phyloP scores from a whole-genome alignment of 1,140 invertebrate species.

The Oscheius sp. region DNA sequence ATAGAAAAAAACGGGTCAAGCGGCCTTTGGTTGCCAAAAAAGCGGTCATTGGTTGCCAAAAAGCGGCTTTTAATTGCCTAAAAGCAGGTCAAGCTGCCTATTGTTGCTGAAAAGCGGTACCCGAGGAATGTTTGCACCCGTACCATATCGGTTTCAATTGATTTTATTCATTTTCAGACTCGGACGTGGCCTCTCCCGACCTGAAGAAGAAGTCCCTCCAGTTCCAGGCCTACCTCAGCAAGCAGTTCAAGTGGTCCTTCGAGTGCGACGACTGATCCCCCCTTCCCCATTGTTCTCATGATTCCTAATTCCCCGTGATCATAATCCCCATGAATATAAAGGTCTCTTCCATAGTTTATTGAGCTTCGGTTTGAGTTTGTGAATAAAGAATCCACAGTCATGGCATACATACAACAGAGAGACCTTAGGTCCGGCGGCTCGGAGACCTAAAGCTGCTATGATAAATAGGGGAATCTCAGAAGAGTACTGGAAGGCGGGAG shows the following conservation, averaged over 20 bases:
- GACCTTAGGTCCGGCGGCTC: too few relatives aligned
- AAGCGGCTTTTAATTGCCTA: too few relatives aligned
- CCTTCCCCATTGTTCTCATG: not conserved
- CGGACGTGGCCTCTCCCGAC: not conserved
- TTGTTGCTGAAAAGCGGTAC: not conserved
- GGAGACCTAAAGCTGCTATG: not conserved
- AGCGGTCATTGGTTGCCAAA: not conserved
- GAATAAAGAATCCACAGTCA: not conserved
- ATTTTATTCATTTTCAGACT: constrained; percentile 23
- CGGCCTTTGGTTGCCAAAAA: not conserved
- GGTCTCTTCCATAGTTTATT: not conserved
- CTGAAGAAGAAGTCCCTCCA: constrained; percentile 32
- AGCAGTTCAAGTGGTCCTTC: constrained; percentile 35
- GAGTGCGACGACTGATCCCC: constrained; percentile 16
- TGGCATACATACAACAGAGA: not conserved
- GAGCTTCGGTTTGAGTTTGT: not conserved
- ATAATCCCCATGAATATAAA: not conserved
- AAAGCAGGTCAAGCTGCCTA: not conserved
- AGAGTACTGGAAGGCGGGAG: too few relatives aligned
- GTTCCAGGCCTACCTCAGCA: constrained; percentile 26
- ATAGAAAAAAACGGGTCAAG: not conserved
- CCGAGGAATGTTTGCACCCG: not conserved
- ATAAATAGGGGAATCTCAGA: not conserved
- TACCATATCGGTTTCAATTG: too few relatives aligned
- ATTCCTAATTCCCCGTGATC: not conserved